These are phyloP conservation scores for Gasterosteus aculeatus DNA, from an alignment of 2,113 vertebrate genomes.

Conservation along the genomic window DNA sequence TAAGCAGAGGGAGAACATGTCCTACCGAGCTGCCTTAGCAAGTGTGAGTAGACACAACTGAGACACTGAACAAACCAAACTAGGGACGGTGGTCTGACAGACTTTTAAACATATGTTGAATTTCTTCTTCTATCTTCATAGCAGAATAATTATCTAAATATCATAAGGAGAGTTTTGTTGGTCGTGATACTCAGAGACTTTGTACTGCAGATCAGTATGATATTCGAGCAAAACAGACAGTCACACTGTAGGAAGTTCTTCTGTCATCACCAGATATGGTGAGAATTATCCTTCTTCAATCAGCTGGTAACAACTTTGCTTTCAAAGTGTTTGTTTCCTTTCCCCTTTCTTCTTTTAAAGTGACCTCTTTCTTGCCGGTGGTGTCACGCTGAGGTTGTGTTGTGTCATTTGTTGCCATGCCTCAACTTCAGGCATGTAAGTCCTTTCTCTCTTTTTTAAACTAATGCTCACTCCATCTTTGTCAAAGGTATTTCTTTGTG, in stretches of 20 bases:
- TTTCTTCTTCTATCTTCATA: neutral
- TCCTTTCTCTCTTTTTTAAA: conserved; percentile 54
- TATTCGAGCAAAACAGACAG: neutral
- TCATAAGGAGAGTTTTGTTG: neutral
- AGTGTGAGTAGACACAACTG: conserved; percentile 30
- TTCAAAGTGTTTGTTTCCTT: conserved; percentile 33
- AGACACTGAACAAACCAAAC: neutral
- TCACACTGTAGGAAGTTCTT: conserved; percentile 5
- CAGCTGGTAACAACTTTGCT: conserved; percentile 38
- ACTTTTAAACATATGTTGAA: neutral
- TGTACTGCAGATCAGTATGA: conserved; percentile 5
- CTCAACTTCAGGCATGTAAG: conserved; percentile 68
- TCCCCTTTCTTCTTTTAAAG: conserved; percentile 5
- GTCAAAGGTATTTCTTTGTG: conserved; percentile 32
- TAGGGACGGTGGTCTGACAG: neutral
- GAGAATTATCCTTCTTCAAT: conserved; percentile 20
- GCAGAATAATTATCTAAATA: neutral
- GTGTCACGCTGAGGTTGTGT: conserved; percentile 67
- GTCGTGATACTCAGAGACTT: conserved; percentile 26
- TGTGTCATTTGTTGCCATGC: conserved; percentile 79
- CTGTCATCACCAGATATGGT: neutral
- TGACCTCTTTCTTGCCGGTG: conserved; percentile 55
- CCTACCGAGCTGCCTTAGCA: conserved; percentile 14
- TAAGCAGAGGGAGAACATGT: conserved; percentile 19
- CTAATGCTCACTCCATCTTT: conserved; percentile 48